A percentile compares a stretch with the other conserved stretches of the same genome.
Conservation (phyloP, 2,797 vertebrate species). For the Leuciscus waleckii region DNA sequence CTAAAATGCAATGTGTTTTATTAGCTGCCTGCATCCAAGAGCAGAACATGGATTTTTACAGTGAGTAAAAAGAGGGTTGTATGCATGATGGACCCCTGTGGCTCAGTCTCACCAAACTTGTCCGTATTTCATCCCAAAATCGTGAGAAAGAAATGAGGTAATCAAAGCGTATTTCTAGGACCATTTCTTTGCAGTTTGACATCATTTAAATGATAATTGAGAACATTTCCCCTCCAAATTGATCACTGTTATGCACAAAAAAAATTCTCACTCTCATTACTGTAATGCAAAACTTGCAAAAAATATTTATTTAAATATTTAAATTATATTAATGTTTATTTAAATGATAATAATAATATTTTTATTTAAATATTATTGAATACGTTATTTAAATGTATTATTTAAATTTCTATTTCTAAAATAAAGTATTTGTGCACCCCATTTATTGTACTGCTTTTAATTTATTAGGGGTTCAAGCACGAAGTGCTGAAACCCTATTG, state of each 20-base stretch:
- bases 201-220: not conserved
- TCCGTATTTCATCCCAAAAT: not conserved
- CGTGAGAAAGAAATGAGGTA: not conserved
- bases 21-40: slow-evolving; percentile 47
- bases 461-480: too few species aligned
- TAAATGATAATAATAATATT: not conserved
- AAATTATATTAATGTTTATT: not conserved
- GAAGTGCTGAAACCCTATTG: too few species aligned
- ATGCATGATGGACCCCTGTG: slow-evolving; percentile 13
- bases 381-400: not conserved
- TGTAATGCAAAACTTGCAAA: not conserved
- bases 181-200: not conserved
- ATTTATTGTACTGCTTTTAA: not conserved
- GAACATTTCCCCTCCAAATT: not conserved
- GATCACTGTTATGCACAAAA: not conserved
- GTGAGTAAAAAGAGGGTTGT: slow-evolving; percentile 41
- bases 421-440: too few species aligned
- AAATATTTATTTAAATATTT: too few species aligned
- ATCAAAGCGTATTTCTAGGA: not conserved
- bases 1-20: slow-evolving; percentile 46
- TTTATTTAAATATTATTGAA: not conserved
- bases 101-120: not conserved
- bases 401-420: not conserved
- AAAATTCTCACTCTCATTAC: not conserved
- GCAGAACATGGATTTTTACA: slow-evolving; percentile 54